A percentile compares a stretch with the other conserved stretches of the same genome.
These are phyloP conservation scores for Pipistrellus pipistrellus DNA, from an alignment of 2,797 vertebrate genomes.

Conservation along the genomic window DNA sequence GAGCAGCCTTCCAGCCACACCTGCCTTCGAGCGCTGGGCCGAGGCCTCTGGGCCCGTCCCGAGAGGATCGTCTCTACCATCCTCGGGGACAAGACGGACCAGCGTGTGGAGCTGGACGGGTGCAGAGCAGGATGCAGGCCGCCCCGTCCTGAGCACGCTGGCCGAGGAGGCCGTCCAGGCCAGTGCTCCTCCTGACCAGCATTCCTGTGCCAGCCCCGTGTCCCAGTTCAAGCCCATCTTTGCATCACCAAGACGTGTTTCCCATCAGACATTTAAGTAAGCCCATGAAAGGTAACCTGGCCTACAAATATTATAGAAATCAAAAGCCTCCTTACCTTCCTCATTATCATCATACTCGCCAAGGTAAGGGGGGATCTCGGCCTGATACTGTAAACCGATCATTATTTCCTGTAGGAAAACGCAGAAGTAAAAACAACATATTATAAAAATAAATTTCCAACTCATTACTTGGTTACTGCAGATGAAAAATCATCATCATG, in stretches of 20 bases:
- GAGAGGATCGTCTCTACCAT: too few relatives aligned
- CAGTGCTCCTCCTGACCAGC: rapidly evolving
- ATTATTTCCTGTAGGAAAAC: constrained; percentile 95
- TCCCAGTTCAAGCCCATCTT: neutral
- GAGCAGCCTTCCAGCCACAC: neutral
- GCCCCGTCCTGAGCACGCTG: too few relatives aligned
- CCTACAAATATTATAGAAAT: constrained; percentile 7
- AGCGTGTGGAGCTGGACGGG: too few relatives aligned
- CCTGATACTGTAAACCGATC: constrained; percentile 97
- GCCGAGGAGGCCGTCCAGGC: neutral
- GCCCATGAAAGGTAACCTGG: neutral
- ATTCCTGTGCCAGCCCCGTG: neutral
- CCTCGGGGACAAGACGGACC: too few relatives aligned
- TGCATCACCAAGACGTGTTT: neutral
- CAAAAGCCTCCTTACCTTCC: constrained; percentile 88
- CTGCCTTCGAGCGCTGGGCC: too few relatives aligned
- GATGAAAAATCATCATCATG: neutral
- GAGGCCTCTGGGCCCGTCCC: too few relatives aligned
- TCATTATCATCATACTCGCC: constrained; percentile 92
- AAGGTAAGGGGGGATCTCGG: constrained; percentile 95
- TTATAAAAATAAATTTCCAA: constrained; percentile 38
- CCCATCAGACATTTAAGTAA: neutral
- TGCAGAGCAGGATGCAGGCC: neutral
- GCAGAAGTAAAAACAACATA: constrained; percentile 56
- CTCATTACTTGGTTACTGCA: neutral